Evolutionary conservation across 2,888 invertebrate species (phyloP).

Genomic region (Adelognathus sp.): DNA sequence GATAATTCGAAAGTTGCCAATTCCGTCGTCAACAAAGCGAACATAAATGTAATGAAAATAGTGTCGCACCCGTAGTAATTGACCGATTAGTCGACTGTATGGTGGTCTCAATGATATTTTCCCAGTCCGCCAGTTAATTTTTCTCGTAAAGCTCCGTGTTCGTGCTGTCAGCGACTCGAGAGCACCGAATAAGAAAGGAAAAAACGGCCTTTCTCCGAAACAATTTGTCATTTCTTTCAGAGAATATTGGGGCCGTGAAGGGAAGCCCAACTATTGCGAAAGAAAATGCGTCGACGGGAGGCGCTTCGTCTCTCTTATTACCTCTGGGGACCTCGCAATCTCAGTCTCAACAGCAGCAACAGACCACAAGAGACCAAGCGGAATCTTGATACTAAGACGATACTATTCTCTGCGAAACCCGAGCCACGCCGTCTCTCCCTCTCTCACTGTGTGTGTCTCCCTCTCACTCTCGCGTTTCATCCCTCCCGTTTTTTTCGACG

Average conservation of each 20-base stretch:
- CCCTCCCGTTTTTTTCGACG: neutral
- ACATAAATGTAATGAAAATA: no score
- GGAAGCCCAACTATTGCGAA: slow-evolving; percentile 11
- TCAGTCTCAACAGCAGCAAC: slow-evolving; percentile 13
- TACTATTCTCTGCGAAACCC: slow-evolving; percentile 14
- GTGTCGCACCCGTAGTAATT: no score
- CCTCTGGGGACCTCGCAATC: slow-evolving; percentile 25
- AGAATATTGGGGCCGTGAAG: slow-evolving; percentile 11
- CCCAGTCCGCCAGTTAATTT: no score
- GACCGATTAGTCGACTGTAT: no score
- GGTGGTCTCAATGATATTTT: no score
- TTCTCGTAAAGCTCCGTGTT: no score
- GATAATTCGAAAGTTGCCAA: no score
- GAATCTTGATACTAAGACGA: slow-evolving; percentile 48
- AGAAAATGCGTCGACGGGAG: slow-evolving; percentile 1
- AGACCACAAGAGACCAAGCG: slow-evolving; percentile 24
- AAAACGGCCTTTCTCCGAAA: neutral
- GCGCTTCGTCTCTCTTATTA: slow-evolving; percentile 21
- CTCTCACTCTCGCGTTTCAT: neutral
- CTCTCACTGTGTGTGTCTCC: neutral
- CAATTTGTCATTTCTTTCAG: slow-evolving; percentile 23
- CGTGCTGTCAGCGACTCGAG: no score
- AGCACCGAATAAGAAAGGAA: no score
- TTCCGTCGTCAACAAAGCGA: no score
- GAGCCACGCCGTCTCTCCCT: neutral